These are phyloP conservation scores for Scomberomorus guttatus DNA, from an alignment of 2,797 vertebrate species.

Conservation along the genomic window DNA sequence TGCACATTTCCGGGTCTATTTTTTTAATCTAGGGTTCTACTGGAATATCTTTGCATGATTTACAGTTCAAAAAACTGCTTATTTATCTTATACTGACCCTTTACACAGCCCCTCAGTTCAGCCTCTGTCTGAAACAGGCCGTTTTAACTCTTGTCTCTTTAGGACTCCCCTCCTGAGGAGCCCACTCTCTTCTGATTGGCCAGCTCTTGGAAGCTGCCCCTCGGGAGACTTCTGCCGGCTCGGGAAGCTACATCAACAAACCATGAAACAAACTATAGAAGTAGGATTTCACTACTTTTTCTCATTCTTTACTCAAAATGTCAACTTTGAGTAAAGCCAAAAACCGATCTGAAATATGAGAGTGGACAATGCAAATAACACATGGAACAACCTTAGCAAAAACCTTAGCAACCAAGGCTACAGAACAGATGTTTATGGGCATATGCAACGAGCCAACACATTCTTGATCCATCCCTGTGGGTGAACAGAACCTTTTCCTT, in stretches of 20 bases:
- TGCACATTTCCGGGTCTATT: background rate
- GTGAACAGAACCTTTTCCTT: slow-evolving; percentile 71
- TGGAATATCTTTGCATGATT: background rate
- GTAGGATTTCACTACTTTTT: background rate
- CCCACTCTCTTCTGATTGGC: no score
- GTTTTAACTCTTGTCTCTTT: no score
- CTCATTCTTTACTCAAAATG: background rate
- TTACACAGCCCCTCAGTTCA: no score
- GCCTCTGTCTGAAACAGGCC: background rate
- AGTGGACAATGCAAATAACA: no score
- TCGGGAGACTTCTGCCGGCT: no score
- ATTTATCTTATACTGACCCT: no score
- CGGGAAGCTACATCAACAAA: no score
- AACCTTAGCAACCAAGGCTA: no score
- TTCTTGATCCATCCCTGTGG: slow-evolving; percentile 64
- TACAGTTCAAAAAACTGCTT: background rate
- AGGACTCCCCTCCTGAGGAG: no score
- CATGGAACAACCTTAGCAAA: no score
- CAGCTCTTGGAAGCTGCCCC: no score
- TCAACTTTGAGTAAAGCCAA: background rate
- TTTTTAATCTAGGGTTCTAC: background rate
- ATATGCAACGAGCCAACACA: background rate
- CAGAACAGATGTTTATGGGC: no score
- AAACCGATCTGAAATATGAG: background rate
- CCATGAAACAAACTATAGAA: background rate